These are phyloP conservation scores for Henricia sp. DNA, from an alignment of 53 echinoderm and acorn worm species.

Conservation along the genomic window DNA sequence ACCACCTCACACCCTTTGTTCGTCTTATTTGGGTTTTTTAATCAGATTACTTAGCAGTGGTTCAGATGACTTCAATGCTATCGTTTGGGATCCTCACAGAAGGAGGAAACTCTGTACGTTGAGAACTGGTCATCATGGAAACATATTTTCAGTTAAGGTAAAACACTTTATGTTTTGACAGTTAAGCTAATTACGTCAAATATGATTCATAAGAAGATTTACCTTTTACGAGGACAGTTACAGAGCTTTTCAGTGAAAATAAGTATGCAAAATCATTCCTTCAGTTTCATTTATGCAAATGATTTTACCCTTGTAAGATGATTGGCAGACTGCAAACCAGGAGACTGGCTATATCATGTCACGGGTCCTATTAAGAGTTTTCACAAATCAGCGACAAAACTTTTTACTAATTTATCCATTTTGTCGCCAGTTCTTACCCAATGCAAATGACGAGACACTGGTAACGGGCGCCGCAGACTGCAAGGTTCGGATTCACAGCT, in stretches of 20 bases:
- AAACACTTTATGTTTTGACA: too few species aligned
- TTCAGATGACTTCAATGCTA: slow-evolving; percentile 95
- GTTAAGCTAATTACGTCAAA: too few species aligned
- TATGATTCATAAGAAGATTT: too few species aligned
- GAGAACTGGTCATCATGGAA: slow-evolving; percentile 95
- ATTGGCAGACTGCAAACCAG: too few species aligned
- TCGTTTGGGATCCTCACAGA: slow-evolving; percentile 93
- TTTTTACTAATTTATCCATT: neutral
- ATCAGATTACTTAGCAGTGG: slow-evolving; percentile 90
- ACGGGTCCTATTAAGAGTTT: neutral
- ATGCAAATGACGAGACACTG: slow-evolving; percentile 86
- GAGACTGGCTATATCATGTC: neutral
- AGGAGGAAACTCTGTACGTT: slow-evolving; percentile 78
- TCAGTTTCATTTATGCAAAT: too few species aligned
- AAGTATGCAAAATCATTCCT: too few species aligned
- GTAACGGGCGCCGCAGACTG: slow-evolving; percentile 93
- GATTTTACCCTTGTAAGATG: too few species aligned
- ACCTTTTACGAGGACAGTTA: too few species aligned
- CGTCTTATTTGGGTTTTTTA: neutral
- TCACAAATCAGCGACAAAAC: too few species aligned
- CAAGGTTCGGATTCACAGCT: slow-evolving; percentile 91
- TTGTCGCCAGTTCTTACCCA: slow-evolving; percentile 83
- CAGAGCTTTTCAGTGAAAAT: too few species aligned
- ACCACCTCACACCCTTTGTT: too few species aligned
- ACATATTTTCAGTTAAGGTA: slow-evolving; percentile 97